A percentile compares a stretch with the other conserved stretches of the same genome.
These are phyloP conservation scores for Dromococcyx pavoninus DNA, from an alignment of 2,797 vertebrate genomes.

Conservation along the genomic window DNA sequence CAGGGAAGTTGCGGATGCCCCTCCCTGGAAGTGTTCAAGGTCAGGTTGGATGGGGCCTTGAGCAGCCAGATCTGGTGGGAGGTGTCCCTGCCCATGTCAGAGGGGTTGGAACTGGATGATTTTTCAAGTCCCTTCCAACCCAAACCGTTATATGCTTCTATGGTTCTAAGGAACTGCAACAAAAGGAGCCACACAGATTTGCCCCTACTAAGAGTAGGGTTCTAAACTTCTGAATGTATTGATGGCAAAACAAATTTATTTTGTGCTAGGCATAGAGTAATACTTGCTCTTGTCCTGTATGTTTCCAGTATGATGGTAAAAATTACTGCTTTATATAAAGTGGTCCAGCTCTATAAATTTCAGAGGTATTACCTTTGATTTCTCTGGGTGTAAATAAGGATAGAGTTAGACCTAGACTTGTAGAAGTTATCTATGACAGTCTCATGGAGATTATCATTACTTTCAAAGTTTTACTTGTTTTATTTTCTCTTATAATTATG, in stretches of 20 bases:
- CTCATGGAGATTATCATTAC: neutral
- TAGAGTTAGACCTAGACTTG: neutral
- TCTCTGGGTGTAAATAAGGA: neutral
- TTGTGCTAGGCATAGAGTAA: neutral
- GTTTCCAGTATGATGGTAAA: neutral
- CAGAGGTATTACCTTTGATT: neutral
- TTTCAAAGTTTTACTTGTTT: neutral
- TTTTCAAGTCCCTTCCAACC: too few species aligned
- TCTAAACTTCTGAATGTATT: neutral
- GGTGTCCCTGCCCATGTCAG: too few species aligned
- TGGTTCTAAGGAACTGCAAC: neutral
- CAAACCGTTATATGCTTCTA: too few species aligned
- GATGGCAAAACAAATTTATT: neutral
- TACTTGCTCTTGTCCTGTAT: neutral
- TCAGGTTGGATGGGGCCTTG: too few species aligned
- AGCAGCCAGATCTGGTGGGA: too few species aligned
- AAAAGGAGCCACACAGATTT: neutral
- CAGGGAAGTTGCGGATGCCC: too few species aligned
- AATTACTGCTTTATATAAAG: neutral
- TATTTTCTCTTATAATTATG: neutral
- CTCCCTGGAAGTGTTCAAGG: too few species aligned
- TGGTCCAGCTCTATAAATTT: neutral
- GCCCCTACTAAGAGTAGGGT: neutral
- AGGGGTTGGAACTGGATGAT: too few species aligned
- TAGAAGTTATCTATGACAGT: neutral